phyloP scores from a whole-genome alignment of 1,140 invertebrate species.

The Pseudomyrmex concolor region DNA sequence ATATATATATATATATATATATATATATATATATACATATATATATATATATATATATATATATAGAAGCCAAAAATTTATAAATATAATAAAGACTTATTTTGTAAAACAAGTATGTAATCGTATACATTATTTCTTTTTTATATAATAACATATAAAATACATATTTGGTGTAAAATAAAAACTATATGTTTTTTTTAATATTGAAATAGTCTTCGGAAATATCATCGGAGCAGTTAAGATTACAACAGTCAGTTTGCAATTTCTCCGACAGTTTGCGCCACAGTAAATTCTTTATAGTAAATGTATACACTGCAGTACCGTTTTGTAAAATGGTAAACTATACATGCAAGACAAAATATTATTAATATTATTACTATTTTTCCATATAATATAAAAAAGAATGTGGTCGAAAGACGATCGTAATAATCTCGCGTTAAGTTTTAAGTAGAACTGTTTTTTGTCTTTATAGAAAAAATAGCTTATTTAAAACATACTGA shows the following conservation, averaged over 20 bases:
- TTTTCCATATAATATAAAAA: too few relatives aligned
- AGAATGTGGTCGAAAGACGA: too few relatives aligned
- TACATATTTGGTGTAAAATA: not conserved
- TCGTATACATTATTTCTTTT: slow-evolving; percentile 3
- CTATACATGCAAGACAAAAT: too few relatives aligned
- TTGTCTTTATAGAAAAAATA: too few relatives aligned
- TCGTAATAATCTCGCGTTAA: too few relatives aligned
- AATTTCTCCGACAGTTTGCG: slow-evolving; percentile 13
- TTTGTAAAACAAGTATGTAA: not conserved
- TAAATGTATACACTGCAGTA: too few relatives aligned
- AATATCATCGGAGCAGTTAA: slow-evolving; percentile 18
- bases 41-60: not conserved
- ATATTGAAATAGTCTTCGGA: not conserved
- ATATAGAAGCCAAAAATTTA: slow-evolving; percentile 10
- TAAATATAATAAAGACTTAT: slow-evolving; percentile 1
- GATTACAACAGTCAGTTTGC: not conserved
- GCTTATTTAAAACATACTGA: too few relatives aligned
- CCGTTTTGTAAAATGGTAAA: too few relatives aligned
- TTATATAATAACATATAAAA: slow-evolving; percentile 4
- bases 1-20: not conserved
- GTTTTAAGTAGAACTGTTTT: too few relatives aligned
- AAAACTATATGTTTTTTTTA: not conserved
- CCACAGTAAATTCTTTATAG: slow-evolving; percentile 5
- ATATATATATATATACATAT: too few relatives aligned
- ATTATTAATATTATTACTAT: too few relatives aligned